These are phyloP conservation scores for Agapornis canus DNA, from an alignment of 2,797 vertebrate species.

Conservation along the genomic window DNA sequence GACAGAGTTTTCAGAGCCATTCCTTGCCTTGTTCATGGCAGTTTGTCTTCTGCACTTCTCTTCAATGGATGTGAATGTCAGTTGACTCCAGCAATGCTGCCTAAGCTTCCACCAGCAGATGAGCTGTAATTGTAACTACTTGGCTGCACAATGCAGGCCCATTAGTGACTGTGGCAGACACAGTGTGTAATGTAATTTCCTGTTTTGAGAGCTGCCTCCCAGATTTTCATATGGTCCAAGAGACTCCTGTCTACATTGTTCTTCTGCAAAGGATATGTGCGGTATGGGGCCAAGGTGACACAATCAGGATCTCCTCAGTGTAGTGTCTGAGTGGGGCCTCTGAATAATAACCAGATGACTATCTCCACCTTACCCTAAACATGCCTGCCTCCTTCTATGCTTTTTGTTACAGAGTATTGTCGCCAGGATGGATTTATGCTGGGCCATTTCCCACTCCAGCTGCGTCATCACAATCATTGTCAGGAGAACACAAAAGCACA, in stretches of 20 bases:
- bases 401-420: constrained; percentile 54
- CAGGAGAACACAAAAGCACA: constrained; percentile 66
- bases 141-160: background rate
- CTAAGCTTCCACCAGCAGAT: background rate
- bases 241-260: constrained; percentile 36
- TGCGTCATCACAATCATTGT: constrained; percentile 65
- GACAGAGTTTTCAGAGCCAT: background rate
- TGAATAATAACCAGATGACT: constrained; percentile 57
- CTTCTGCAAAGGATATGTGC: constrained; percentile 44
- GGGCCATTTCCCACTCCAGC: constrained; percentile 70
- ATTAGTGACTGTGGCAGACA: background rate
- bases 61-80: background rate
- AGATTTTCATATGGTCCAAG: background rate
- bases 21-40: background rate
- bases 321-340: constrained; percentile 26
- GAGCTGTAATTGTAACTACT: background rate
- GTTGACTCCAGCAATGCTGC: background rate
- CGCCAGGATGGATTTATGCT: constrained; percentile 67
- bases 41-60: background rate
- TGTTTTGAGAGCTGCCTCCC: background rate
- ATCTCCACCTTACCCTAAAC: constrained; percentile 61
- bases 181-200: background rate
- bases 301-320: constrained; percentile 33
- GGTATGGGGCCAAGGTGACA: constrained; percentile 42
- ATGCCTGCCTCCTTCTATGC: constrained; percentile 51